A percentile compares a stretch with the other conserved stretches of the same genome.
These are phyloP conservation scores for Drosophila navojoa DNA, from an alignment of 1,140 invertebrate species.

Conservation along the genomic window DNA sequence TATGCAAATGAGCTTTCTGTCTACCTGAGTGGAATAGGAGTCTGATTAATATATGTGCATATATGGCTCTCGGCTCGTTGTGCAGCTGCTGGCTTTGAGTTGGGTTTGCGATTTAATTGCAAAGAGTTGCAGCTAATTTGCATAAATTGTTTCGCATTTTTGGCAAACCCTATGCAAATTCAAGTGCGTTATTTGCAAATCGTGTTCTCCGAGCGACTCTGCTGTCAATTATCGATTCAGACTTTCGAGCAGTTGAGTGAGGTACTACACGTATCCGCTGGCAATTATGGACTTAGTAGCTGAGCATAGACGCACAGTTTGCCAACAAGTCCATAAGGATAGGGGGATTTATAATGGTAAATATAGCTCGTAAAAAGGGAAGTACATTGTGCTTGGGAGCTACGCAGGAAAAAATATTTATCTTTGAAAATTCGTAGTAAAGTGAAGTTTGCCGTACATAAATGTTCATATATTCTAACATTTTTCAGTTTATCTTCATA, in stretches of 20 bases:
- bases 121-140: slow-evolving; percentile 59
- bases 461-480: no score
- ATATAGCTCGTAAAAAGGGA: no score
- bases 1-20: slow-evolving; percentile 78
- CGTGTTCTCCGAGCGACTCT: slow-evolving; percentile 72
- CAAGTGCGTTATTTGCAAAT: slow-evolving; percentile 83
- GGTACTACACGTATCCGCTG: slow-evolving; percentile 19
- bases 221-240: slow-evolving; percentile 72
- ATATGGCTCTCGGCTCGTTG: slow-evolving; percentile 11
- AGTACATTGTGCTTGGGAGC: no score
- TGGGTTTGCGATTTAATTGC: slow-evolving; percentile 68
- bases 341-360: neutral
- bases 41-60: slow-evolving; percentile 10
- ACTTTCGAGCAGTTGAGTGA: slow-evolving; percentile 55
- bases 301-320: neutral
- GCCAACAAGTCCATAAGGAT: slow-evolving; percentile 8
- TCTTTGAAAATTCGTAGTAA: no score
- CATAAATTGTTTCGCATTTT: slow-evolving; percentile 65
- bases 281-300: slow-evolving; percentile 68
- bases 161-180: slow-evolving; percentile 77
- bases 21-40: slow-evolving; percentile 56
- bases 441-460: no score
- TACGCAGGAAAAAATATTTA: no score
- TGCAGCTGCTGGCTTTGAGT: slow-evolving; percentile 39
- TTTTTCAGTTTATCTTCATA: no score